Evolutionary conservation across 2,888 invertebrate genomes (phyloP).

Genomic region (Leptodirus hochenwartii): DNA sequence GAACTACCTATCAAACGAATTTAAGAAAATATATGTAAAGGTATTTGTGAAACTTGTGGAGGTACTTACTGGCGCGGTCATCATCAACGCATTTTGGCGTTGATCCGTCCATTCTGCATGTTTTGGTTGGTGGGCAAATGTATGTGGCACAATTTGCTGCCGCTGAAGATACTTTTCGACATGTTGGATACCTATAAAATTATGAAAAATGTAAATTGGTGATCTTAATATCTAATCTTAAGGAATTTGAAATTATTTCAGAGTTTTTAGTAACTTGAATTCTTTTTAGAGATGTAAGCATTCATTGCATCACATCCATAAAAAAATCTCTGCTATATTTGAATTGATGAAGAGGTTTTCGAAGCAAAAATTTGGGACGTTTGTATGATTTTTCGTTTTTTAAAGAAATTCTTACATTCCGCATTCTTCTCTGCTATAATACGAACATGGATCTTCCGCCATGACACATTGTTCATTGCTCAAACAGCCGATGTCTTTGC

Average conservation of each 20-base stretch:
- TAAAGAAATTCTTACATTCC: slow-evolving; percentile 25
- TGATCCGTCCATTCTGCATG: slow-evolving; percentile 22
- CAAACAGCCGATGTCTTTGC: slow-evolving; percentile 60
- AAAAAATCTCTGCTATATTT: too few relatives aligned
- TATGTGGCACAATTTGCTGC: slow-evolving; percentile 21
- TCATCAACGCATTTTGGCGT: slow-evolving; percentile 26
- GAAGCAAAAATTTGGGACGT: neutral
- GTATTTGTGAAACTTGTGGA: slow-evolving; percentile 9
- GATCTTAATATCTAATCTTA: too few relatives aligned
- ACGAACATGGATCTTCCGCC: slow-evolving; percentile 50
- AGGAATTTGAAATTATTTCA: too few relatives aligned
- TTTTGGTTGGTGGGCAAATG: slow-evolving; percentile 26
- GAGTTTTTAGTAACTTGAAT: too few relatives aligned
- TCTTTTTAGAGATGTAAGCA: too few relatives aligned
- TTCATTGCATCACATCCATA: too few relatives aligned
- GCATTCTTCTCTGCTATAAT: slow-evolving; percentile 32
- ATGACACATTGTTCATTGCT: slow-evolving; percentile 53
- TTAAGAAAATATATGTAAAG: slow-evolving; percentile 2
- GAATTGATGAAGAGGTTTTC: neutral
- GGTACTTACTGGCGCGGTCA: slow-evolving; percentile 14
- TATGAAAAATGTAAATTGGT: too few relatives aligned
- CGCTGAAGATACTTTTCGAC: slow-evolving; percentile 18
- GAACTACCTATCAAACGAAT: slow-evolving; percentile 1
- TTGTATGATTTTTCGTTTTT: slow-evolving; percentile 1
- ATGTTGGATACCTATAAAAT: slow-evolving; percentile 28